Evolutionary conservation across 2,888 invertebrate species (phyloP).

Genomic region (Dexiosoma caninum): DNA sequence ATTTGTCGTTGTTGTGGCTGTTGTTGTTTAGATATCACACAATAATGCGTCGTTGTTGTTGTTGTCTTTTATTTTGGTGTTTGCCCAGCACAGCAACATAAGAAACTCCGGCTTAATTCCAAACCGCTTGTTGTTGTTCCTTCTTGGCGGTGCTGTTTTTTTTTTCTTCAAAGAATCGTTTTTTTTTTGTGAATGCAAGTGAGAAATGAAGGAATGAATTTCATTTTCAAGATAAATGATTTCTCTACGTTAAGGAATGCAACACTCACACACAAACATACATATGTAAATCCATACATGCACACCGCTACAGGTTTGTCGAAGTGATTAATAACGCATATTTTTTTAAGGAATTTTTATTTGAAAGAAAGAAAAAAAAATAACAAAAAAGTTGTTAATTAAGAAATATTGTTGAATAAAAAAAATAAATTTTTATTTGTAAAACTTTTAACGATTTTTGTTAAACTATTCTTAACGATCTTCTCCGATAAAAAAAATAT

Average conservation of each 20-base stretch:
- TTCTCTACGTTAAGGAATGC: slow-evolving; percentile 47
- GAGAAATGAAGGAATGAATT: slow-evolving; percentile 56
- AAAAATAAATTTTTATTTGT: too few relatives aligned
- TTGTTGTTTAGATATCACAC: slow-evolving; percentile 15
- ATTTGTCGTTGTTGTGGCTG: slow-evolving; percentile 15
- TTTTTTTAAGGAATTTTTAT: slow-evolving; percentile 14
- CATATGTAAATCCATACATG: background rate
- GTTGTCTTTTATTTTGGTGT: background rate
- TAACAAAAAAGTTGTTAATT: slow-evolving; percentile 20
- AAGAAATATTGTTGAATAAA: slow-evolving; percentile 5
- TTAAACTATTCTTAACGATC: too few relatives aligned
- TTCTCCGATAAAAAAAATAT: too few relatives aligned
- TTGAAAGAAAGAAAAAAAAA: background rate
- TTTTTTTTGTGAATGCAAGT: slow-evolving; percentile 9
- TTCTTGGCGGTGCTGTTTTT: slow-evolving; percentile 45
- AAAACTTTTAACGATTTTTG: too few relatives aligned
- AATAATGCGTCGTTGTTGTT: background rate
- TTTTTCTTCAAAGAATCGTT: slow-evolving; percentile 46
- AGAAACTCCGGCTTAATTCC: slow-evolving; percentile 40
- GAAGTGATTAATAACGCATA: slow-evolving; percentile 36
- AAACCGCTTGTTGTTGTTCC: slow-evolving; percentile 27
- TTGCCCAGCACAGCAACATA: slow-evolving; percentile 23
- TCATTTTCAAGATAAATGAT: slow-evolving; percentile 57
- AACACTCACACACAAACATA: background rate
- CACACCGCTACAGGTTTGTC: background rate